Percentiles rank a stretch among this genome's conserved stretches.
Evolutionary conservation across 2,888 invertebrate genomes (phyloP).

Genomic region (Chromoteleia sp.): DNA sequence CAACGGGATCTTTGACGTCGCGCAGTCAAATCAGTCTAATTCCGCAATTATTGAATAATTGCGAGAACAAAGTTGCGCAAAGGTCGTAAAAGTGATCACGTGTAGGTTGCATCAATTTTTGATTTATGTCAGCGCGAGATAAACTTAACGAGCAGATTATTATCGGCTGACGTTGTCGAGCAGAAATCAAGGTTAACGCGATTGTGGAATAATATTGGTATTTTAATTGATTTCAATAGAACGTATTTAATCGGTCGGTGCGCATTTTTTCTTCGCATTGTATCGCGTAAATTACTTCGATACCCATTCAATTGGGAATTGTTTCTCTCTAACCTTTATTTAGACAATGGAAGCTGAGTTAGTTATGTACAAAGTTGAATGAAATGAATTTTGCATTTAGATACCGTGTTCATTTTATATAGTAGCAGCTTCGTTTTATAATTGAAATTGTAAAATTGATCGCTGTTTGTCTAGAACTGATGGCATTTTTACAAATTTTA

Average conservation of each 20-base stretch:
- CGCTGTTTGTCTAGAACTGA: no score
- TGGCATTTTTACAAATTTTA: no score
- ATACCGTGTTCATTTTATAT: no score
- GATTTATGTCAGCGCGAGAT: constrained; percentile 10
- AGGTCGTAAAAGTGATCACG: background rate
- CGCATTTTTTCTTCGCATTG: background rate
- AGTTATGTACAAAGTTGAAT: no score
- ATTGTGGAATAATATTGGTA: constrained; percentile 45
- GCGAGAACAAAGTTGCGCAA: background rate
- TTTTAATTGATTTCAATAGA: constrained; percentile 54
- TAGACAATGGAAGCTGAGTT: background rate
- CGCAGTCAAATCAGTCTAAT: no score
- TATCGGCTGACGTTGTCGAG: background rate
- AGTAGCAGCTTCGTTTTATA: no score
- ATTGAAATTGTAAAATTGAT: no score
- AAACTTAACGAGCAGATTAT: constrained; percentile 19
- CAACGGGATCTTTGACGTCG: background rate
- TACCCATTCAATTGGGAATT: constrained; percentile 38
- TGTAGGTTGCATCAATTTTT: background rate
- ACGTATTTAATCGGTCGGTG: constrained; percentile 26
- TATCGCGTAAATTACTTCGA: constrained; percentile 17
- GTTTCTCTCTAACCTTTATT: constrained; percentile 3
- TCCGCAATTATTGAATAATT: constrained; percentile 2
- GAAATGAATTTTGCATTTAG: no score
- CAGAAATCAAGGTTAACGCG: constrained; percentile 58